Evolutionary conservation across 2,113 vertebrate species (phyloP), one percentile per base, ranked within the genome.

Genomic region (Rhinoderma darwinii): DNA sequence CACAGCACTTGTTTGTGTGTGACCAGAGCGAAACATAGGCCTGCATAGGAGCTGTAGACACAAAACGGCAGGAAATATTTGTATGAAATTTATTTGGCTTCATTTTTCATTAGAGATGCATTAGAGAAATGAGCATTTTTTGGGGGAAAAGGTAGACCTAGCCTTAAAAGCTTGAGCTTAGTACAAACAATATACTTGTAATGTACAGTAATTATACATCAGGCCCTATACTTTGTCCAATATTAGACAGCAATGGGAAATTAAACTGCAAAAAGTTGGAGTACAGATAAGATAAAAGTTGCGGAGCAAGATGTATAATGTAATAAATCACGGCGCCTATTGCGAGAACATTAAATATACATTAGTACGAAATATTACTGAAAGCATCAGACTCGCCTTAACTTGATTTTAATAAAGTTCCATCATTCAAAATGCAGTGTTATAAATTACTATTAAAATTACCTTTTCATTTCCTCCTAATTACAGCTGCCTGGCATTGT

Each of bases 261-360:
- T 44, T 27, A 50, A 5, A 51, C 44, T 47, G n/a, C 47, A 77
- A 20, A 77, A 77, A 7, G 14, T 50, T 18, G 1, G 14, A 76
- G 14, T 8, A 70, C 66, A 37, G 66, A 50, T 9, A 18, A 76
- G 73, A 76, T 76, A 47, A 50, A 47, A 22, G 4, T 15, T n/a
- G 11, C 4, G 32, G 66, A 37, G 50, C 10, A 39, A 59, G 54
- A 35, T 77, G 30, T 59, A 41, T 10, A 77, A 35, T 35, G 37
- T 17, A 47, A 86, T 86, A 78, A 78, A 86, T 77, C 59, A 89
- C 88, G 83, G 78, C 75, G 27, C 14, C 32, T 30, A 18, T 84
- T 88, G 84, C n/a, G 84, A 84, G 85, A 89, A 78, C 86, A 83
- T 90, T 91, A 88, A 90, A 87, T 88, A 59, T 70, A 56, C 54